phyloP scores from a whole-genome alignment of 2,113 vertebrate genomes.

The Seriola rivoliana region DNA sequence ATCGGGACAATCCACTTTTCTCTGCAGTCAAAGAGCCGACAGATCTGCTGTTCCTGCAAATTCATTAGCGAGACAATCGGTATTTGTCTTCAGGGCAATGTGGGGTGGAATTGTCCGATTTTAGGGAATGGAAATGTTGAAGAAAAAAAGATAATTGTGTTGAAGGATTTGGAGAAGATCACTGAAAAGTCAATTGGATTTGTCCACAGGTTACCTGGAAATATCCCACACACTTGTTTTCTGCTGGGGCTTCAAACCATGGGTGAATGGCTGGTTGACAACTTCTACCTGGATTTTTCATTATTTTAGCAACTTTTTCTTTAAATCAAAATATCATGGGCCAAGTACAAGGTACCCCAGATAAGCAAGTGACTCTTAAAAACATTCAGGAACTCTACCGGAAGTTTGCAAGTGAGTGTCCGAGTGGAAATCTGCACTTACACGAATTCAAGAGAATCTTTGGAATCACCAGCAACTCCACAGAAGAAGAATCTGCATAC shows the following conservation, averaged over 20 bases:
- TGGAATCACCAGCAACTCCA: conserved; percentile 78
- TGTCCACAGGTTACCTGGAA: neutral
- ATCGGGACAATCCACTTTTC: neutral
- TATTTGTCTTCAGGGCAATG: neutral
- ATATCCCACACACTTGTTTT: neutral
- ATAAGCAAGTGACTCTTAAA: conserved; percentile 82
- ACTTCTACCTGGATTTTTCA: neutral
- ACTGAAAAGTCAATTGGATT: conserved; percentile 38
- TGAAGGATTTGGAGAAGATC: conserved; percentile 10
- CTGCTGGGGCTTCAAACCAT: neutral
- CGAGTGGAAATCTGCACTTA: conserved; percentile 87
- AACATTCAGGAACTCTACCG: conserved; percentile 89
- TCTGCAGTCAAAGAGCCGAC: neutral
- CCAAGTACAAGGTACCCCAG: conserved; percentile 66
- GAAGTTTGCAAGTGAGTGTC: conserved; percentile 88
- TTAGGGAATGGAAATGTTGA: neutral
- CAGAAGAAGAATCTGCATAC: conserved; percentile 84
- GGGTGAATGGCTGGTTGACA: neutral
- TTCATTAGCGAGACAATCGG: neutral
- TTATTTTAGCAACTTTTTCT: neutral
- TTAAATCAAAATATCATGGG: conserved; percentile 76
- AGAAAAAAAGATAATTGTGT: neutral
- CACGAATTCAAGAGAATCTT: conserved; percentile 90
- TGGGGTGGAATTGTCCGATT: neutral
- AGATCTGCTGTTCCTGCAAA: neutral